A percentile compares a stretch with the other conserved stretches of the same genome.
Conservation (phyloP, 2,888 invertebrate species). For the Shargacucullia verbasci region DNA sequence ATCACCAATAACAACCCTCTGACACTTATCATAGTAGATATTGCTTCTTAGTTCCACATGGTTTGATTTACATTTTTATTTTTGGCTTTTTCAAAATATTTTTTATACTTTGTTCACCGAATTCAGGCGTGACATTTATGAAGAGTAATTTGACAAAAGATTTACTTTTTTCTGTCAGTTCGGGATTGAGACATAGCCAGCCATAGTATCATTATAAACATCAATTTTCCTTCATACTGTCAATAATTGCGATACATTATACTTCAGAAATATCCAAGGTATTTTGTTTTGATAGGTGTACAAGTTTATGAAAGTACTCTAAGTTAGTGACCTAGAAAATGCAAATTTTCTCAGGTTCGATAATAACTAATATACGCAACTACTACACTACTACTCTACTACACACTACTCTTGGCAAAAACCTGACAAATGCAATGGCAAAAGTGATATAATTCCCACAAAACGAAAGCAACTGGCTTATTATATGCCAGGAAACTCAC, state of each 20-base stretch:
- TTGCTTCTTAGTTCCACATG: slow-evolving; percentile 37
- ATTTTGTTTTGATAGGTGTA: no score
- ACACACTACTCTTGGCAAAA: no score
- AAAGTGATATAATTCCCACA: no score
- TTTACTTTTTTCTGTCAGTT: slow-evolving; percentile 39
- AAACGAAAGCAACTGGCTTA: no score
- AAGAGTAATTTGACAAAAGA: slow-evolving; percentile 38
- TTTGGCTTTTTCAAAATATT: slow-evolving; percentile 52
- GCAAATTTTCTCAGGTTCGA: no score
- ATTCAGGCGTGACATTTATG: slow-evolving; percentile 39
- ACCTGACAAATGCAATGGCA: no score
- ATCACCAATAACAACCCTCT: slow-evolving; percentile 72
- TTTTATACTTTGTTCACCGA: slow-evolving; percentile 30
- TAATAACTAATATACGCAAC: no score
- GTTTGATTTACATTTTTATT: slow-evolving; percentile 22
- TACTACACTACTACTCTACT: no score
- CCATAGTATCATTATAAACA: slow-evolving; percentile 3
- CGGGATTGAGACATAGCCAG: slow-evolving; percentile 25
- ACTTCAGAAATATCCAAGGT: no score
- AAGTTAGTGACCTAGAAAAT: no score
- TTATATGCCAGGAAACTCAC: no score
- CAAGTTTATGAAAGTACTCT: no score
- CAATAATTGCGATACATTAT: slow-evolving; percentile 5
- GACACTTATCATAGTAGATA: slow-evolving; percentile 68
- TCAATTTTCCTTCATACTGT: slow-evolving; percentile 8